A percentile compares a stretch with the other conserved stretches of the same genome.
Conservation (phyloP, 2,888 invertebrate genomes). For the Agrotis ipsilon region DNA sequence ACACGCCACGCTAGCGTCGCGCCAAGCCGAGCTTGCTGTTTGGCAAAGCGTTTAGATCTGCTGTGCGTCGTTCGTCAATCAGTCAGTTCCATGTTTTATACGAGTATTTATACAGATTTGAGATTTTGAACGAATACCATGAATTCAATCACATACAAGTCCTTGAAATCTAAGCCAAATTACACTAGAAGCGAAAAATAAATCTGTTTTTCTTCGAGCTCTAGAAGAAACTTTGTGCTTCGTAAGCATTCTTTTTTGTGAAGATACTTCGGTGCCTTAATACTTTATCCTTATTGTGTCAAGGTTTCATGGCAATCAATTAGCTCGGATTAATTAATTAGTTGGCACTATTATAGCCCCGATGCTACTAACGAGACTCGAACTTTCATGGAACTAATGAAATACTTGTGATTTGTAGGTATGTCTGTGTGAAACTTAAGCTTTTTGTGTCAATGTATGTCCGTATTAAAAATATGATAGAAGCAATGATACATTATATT, state of each 20-base stretch:
- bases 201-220: constrained; percentile 13
- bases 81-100: too few species aligned
- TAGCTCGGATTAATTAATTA: constrained; percentile 44
- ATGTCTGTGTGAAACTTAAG: not conserved
- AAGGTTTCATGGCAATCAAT: constrained; percentile 44
- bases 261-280: not conserved
- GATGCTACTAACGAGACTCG: constrained; percentile 2
- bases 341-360: constrained; percentile 28
- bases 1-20: too few species aligned
- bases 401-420: not conserved
- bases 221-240: constrained; percentile 6
- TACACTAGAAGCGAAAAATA: constrained; percentile 8
- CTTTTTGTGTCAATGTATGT: not conserved
- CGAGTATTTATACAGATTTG: too few species aligned
- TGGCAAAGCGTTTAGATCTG: too few species aligned
- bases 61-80: too few species aligned
- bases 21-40: too few species aligned
- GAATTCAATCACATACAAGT: too few species aligned
- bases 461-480: too few species aligned
- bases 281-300: constrained; percentile 26
- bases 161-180: not conserved
- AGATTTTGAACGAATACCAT: too few species aligned
- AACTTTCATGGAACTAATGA: not conserved
- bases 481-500: too few species aligned
- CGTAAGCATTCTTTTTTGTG: constrained; percentile 22